Base-by-base conservation (phyloP, 2,888 invertebrate genomes). In the Coelopa pilipes region DNA sequence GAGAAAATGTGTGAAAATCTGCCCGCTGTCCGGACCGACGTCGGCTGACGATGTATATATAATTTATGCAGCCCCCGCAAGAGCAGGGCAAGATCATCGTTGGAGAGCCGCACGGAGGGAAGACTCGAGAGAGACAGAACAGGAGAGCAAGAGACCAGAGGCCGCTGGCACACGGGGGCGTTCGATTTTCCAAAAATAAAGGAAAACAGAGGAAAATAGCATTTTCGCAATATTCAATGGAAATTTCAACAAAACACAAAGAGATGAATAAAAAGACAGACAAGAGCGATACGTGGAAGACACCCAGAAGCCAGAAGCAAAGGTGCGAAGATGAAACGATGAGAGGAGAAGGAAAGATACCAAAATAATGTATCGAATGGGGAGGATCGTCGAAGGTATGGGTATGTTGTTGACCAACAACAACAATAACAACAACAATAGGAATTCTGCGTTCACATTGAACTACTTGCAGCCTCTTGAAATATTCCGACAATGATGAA, bases 361-460 rank as follows among this genome's bases (percentile, higher is more conserved):
- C 34, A 34, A 34, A 34, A 34, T 34, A 34, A 34, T 34, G 4
- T 34, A 34, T 34, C 4, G 34, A 4, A 34, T 34, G 34, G 34
- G n/a, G 34, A 34, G 34, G 34, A 34, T 34, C 34, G 34, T 34
- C 34, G 34, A 34, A 34, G 4, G 34, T 34, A 34, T 34, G 34
- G 34, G 34, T 2, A 34, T 34, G 34, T 34, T 34, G 34, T 4
- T 34, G 34, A 34, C 34, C 34, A 34, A 34, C 34, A 34, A 34
- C 34, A 34, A 34, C 34, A 34, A 34, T 34, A 34, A 34, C 7
- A 34, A 34, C 2, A 34, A 34, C 34, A 34, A 34, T 34, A 7
- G 4, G 34, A 34, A 34, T 34, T 34, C 7, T 7, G 7, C 50
- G 19, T 67, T 72, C 67, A 67, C 72, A 72, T 72, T 73, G 73